A percentile compares a stretch with the other conserved stretches of the same genome.
Evolutionary conservation across 2,113 vertebrate species (phyloP).

Genomic region (Perognathus longimembris): DNA sequence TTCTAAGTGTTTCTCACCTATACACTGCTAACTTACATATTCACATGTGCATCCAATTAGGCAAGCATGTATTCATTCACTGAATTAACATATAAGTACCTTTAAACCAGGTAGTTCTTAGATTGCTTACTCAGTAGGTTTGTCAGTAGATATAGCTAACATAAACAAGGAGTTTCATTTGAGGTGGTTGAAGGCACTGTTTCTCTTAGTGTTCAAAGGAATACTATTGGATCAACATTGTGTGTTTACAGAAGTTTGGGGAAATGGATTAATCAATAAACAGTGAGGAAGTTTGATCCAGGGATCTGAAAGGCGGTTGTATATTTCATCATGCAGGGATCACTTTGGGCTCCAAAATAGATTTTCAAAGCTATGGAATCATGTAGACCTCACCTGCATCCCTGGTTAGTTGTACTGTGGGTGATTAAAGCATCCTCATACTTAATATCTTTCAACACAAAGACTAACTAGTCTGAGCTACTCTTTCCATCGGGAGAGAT

Average conservation of each 20-base stretch:
- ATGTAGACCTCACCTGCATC: neutral
- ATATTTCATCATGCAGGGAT: neutral
- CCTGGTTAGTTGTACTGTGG: neutral
- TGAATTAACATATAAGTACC: conserved; percentile 8
- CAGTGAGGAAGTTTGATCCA: neutral
- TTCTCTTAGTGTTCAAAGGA: neutral
- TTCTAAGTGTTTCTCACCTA: neutral
- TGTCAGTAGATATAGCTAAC: neutral
- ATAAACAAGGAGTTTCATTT: conserved; percentile 2
- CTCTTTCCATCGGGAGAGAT: neutral
- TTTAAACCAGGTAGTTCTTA: neutral
- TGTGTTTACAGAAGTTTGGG: neutral
- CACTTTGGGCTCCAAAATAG: neutral
- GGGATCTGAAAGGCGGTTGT: too few relatives aligned
- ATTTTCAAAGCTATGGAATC: neutral
- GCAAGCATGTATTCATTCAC: neutral
- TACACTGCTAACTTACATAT: neutral
- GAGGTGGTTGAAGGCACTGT: neutral
- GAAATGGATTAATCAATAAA: neutral
- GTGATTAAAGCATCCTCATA: neutral
- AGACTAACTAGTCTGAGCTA: neutral
- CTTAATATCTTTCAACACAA: neutral
- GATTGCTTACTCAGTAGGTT: neutral
- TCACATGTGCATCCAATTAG: neutral
- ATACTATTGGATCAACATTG: neutral